These are phyloP conservation scores for Diadromus collaris DNA, from an alignment of 2,888 invertebrate genomes.

Conservation along the genomic window DNA sequence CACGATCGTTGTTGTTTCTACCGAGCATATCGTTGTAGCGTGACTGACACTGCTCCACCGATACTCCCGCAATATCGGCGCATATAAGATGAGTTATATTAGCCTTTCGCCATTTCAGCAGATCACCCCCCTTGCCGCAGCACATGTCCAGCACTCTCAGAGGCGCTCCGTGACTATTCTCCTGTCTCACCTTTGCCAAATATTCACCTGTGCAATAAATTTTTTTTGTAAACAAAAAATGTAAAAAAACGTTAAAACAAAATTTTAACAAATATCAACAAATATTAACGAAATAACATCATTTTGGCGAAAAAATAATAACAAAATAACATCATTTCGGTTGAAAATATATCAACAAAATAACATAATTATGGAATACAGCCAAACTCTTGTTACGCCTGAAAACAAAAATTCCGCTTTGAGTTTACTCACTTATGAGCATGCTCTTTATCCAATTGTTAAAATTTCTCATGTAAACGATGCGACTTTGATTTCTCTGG, in stretches of 20 bases:
- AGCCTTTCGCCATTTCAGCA: constrained; percentile 96
- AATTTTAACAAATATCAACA: neutral
- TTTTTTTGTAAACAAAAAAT: constrained; percentile 39
- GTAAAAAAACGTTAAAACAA: constrained; percentile 8
- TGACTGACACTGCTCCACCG: constrained; percentile 93
- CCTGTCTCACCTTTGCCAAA: constrained; percentile 84
- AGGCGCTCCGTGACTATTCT: constrained; percentile 85
- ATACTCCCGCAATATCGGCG: constrained; percentile 96
- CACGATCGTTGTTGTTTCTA: constrained; percentile 75
- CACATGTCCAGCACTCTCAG: constrained; percentile 95
- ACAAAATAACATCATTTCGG: neutral
- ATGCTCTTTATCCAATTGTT: constrained; percentile 99
- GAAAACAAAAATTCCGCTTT: neutral
- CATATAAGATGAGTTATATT: constrained; percentile 91
- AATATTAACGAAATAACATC: neutral
- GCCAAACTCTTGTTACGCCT: neutral
- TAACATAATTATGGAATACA: neutral
- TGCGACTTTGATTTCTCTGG: constrained; percentile 92
- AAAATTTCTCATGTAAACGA: constrained; percentile 96
- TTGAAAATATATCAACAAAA: no score
- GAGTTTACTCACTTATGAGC: constrained; percentile 88
- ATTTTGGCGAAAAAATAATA: neutral
- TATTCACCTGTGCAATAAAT: constrained; percentile 80
- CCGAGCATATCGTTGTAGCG: constrained; percentile 88
- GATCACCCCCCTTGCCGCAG: constrained; percentile 99